These are phyloP conservation scores for Salvelinus sp. DNA, from an alignment of 2,113 vertebrate species.

Conservation along the genomic window DNA sequence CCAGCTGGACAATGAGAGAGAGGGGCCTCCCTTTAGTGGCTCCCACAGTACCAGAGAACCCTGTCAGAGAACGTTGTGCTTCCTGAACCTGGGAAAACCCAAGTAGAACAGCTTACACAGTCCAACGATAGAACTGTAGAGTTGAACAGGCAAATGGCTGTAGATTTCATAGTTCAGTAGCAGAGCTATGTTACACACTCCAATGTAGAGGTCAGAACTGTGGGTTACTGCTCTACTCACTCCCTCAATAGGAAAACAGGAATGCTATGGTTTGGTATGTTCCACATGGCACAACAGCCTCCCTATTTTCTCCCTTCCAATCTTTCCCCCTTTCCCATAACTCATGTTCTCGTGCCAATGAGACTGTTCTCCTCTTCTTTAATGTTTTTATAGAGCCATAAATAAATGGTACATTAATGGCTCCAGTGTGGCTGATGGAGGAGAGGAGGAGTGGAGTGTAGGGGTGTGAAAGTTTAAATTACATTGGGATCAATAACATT, in stretches of 20 bases:
- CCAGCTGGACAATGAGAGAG: constrained; percentile 11
- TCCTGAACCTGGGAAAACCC: not conserved
- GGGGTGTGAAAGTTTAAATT: too few relatives aligned
- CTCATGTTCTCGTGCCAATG: constrained; percentile 44
- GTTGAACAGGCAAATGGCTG: not conserved
- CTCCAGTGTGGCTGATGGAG: constrained; percentile 52
- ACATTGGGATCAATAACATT: too few relatives aligned
- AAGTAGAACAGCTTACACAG: not conserved
- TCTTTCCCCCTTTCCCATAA: not conserved
- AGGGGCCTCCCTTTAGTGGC: constrained; percentile 23
- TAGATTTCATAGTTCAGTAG: too few relatives aligned
- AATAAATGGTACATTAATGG: constrained; percentile 71
- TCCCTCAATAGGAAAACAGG: not conserved
- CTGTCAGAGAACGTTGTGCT: not conserved
- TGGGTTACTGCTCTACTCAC: not conserved
- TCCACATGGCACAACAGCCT: not conserved
- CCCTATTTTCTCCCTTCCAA: not conserved
- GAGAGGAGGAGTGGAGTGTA: too few relatives aligned
- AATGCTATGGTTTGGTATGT: not conserved
- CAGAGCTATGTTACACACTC: too few relatives aligned
- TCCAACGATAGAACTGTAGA: not conserved
- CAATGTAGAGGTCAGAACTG: not conserved
- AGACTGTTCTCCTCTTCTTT: constrained; percentile 51
- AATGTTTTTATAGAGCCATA: constrained; percentile 67
- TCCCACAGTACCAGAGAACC: constrained; percentile 7